phyloP scores from a whole-genome alignment of 2,888 invertebrate species.

The Frankliniella fusca region DNA sequence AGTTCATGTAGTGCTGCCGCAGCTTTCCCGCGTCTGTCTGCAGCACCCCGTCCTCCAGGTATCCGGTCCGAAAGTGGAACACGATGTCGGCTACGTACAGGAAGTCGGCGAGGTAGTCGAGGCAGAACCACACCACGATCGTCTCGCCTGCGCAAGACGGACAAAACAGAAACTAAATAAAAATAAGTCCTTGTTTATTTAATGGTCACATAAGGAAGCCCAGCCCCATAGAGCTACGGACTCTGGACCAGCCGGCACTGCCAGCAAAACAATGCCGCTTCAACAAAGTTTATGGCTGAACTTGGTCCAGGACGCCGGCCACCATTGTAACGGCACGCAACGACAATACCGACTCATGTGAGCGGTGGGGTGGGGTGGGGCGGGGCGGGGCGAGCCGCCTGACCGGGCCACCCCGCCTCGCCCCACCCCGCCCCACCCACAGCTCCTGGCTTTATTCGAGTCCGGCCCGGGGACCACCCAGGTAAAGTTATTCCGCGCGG shows the following conservation, averaged over 20 bases:
- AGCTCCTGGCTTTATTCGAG: background rate
- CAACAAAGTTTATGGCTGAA: background rate
- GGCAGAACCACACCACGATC: slow-evolving; percentile 89
- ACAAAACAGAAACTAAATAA: too few relatives aligned
- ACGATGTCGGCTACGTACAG: slow-evolving; percentile 93
- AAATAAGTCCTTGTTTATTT: too few relatives aligned
- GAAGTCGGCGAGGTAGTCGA: slow-evolving; percentile 96
- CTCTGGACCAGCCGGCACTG: background rate
- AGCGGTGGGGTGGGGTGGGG: too few relatives aligned
- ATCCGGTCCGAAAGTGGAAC: slow-evolving; percentile 96
- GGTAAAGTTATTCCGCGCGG: too few relatives aligned
- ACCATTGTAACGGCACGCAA: background rate
- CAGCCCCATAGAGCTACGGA: background rate
- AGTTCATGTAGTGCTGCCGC: slow-evolving; percentile 96
- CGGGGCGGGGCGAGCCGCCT: too few relatives aligned
- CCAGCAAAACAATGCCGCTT: background rate
- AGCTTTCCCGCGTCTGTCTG: slow-evolving; percentile 93
- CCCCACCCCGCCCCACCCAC: too few relatives aligned
- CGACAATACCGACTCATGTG: background rate
- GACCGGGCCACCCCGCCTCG: background rate
- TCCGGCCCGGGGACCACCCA: too few relatives aligned
- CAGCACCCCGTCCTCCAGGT: slow-evolving; percentile 94
- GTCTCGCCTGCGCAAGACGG: slow-evolving; percentile 62
- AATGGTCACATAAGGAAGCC: too few relatives aligned
- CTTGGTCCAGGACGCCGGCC: background rate